Evolutionary conservation across 2,888 invertebrate genomes (phyloP), one percentile per base, ranked within the genome.

Genomic region (Ennomos quercinarius): DNA sequence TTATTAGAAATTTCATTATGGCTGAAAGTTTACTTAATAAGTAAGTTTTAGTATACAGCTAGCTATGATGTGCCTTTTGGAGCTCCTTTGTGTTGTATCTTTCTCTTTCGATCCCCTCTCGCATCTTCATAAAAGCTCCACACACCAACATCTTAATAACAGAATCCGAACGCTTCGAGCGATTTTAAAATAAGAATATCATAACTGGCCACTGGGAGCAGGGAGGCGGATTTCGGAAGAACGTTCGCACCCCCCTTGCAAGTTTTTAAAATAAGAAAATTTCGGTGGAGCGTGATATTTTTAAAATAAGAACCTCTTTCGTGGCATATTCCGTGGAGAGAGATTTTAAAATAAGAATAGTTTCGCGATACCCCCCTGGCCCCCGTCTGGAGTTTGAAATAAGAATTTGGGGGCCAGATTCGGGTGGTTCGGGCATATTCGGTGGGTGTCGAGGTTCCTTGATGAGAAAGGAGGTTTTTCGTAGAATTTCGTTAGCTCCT

Each of bases 271-370:
- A 89, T 87, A 87, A 87, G 91, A 91, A 91, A 91, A 91, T 91
- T 91, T 91, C 84, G 91, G 90, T 90, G 87, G 89, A 91, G 90
- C 91, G 91, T 91, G 91, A 91, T 92, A 92, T 92, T 92, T 91
- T 91, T 87, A 91, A 91, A 91, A 91, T 89, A 89, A 91, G 86
- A 90, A 89, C 86, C 88, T 90, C 90, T 89, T 87, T 89, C 89
- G 91, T 86, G 89, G 88, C 89, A 90, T 91, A 91, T 91, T 91
- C 91, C 91, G 90, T 88, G 85, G 91, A 89, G 91, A 89, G 86
- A 89, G 89, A 89, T 91, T 91, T 90, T 91, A 90, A 92, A 91
- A 91, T 91, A 91, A 91, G 91, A 91, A 91, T 91, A 92, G 91
- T 92, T 92, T 91, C 84, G 87, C 88, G 86, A 88, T 87, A 84